Evolutionary conservation across 1,140 invertebrate species (phyloP).

Genomic region (Portunus trituberculatus): DNA sequence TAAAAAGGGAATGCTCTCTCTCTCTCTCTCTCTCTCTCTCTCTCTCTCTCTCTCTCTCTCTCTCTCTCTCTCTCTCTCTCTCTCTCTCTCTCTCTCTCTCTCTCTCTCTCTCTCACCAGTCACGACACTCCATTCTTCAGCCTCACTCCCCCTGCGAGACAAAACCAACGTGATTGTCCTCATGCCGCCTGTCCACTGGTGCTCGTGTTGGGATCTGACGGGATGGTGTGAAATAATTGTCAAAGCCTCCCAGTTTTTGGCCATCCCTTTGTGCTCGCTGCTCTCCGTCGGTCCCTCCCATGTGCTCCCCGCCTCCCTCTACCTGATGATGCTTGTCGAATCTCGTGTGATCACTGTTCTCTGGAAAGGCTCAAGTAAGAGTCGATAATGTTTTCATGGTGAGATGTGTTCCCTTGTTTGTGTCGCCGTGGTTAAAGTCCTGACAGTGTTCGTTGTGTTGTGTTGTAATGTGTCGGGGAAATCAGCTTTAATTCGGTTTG

Average conservation of each 20-base stretch:
- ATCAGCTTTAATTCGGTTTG: no score
- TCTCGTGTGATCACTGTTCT: background rate
- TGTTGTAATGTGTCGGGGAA: no score
- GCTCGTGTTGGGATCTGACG: background rate
- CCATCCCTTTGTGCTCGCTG: background rate
- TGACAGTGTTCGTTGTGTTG: no score
- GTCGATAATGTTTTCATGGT: background rate
- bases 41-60: background rate
- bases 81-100: background rate
- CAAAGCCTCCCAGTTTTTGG: background rate
- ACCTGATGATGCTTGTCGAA: background rate
- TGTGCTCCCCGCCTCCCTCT: background rate
- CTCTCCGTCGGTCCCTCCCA: background rate
- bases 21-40: conserved; percentile 26
- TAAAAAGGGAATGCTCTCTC: background rate
- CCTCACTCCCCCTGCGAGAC: background rate
- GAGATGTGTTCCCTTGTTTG: background rate
- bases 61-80: background rate
- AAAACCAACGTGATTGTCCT: background rate
- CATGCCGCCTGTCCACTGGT: background rate
- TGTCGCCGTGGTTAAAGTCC: no score
- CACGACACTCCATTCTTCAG: background rate
- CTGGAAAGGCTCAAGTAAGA: background rate
- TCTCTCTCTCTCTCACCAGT: background rate
- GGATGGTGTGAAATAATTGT: background rate